Evolutionary conservation across 2,113 vertebrate species (phyloP).

Genomic region (Nansenia antarctica): DNA sequence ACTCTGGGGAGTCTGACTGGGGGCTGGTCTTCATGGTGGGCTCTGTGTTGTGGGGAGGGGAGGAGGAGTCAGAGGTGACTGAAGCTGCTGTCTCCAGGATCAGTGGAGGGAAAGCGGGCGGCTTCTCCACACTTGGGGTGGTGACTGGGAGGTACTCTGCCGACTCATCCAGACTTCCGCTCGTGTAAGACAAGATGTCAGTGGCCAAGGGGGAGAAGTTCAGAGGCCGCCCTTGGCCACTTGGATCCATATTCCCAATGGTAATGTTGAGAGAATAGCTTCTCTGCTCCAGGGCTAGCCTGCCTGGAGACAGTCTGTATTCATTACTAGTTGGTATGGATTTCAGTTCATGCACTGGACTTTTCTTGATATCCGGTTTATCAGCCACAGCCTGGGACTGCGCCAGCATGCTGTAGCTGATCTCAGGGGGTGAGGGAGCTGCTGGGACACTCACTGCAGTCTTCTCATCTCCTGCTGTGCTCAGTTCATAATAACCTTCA

Average conservation of each 20-base stretch:
- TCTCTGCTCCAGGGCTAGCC: constrained; percentile 95
- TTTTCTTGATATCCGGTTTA: constrained; percentile 74
- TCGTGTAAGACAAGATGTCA: constrained; percentile 94
- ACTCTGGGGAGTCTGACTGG: constrained; percentile 80
- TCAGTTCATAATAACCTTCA: constrained; percentile 96
- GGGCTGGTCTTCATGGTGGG: constrained; percentile 60
- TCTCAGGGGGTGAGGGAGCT: constrained; percentile 68
- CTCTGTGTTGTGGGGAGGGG: constrained; percentile 64
- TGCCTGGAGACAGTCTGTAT: constrained; percentile 87
- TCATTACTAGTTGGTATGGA: constrained; percentile 83
- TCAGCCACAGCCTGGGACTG: constrained; percentile 72
- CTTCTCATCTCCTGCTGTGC: constrained; percentile 82
- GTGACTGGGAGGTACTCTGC: constrained; percentile 92
- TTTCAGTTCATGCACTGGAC: constrained; percentile 75
- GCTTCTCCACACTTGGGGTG: constrained; percentile 87
- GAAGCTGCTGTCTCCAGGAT: constrained; percentile 76
- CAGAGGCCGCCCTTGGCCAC: constrained; percentile 84
- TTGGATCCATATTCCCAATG: constrained; percentile 88
- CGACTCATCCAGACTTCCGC: constrained; percentile 92
- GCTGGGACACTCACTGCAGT: constrained; percentile 38
- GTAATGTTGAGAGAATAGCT: constrained; percentile 97
- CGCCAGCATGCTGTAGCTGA: constrained; percentile 85
- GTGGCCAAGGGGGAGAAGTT: constrained; percentile 94
- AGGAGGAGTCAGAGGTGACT: constrained; percentile 66
- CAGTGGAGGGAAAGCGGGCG: constrained; percentile 82